Base-by-base conservation (phyloP, 1,140 invertebrate genomes). In the Camponotus pennsylvanicus region DNA sequence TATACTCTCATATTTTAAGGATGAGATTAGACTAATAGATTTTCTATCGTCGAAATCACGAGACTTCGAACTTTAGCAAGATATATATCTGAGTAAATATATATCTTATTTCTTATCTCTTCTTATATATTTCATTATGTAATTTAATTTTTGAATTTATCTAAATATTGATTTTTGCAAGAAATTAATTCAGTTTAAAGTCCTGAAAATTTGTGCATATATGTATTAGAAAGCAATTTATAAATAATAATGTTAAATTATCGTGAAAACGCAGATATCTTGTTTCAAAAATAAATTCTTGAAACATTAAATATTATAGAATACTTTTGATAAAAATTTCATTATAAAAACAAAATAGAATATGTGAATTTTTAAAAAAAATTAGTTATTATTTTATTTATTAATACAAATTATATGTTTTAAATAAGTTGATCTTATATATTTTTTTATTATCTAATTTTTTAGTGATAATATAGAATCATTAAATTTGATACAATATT, bases 1-100 rank as follows among this genome's bases (percentile, higher is more conserved):
- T 52, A 66, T n/a, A 52, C 55, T 34, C 63, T 67, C 64, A 27
- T 75, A 88, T 73, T 78, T 88, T 71, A 49, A 69, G 42, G 9
- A 42, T 45, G 27, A 85, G 49, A 78, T 21, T 34, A 8, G 37
- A 40, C 37, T 6, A 27, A 1, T 1, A 21, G 37, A 13, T 87
- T 64, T 70, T 77, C 59, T 45, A 9, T n/a, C 3, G 11, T 18
- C 0, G 9, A 13, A 21, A 11, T 11, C n/a, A 7, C 11, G 11
- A 69, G 4, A 8, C 13, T 69, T 11, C 6, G 7, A 67, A 61
- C 21, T 83, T 69, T 34, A 45, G 4, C 37, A 40, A 52, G 37
- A 42, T 34, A n/a, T 18, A 40, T 59, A 49, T 27, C 21, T 21
- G 21, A 21, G 8, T 13, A 59, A 13, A 21, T 21, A n/a, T 86